Conservation (phyloP, 2,888 invertebrate genomes). For the Trilocha varians region DNA sequence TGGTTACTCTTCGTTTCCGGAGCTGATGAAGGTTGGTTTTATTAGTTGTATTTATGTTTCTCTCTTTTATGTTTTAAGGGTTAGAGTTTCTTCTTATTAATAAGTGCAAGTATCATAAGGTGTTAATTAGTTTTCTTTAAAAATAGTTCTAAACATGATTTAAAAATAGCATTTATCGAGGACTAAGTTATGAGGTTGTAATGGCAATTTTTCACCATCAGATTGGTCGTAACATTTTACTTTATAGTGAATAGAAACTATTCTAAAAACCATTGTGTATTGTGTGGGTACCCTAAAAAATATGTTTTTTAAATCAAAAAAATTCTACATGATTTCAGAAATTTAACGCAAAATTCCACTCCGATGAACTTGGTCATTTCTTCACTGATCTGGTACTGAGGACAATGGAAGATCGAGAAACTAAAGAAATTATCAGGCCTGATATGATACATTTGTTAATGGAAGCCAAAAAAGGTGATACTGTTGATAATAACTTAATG, state of each 20-base stretch:
- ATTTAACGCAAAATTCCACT: conserved; percentile 36
- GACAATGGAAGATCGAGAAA: conserved; percentile 56
- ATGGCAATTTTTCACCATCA: neutral
- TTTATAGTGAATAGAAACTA: neutral
- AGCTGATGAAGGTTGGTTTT: conserved; percentile 16
- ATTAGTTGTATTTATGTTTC: neutral
- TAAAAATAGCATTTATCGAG: too few species aligned
- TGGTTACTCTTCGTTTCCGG: conserved; percentile 17
- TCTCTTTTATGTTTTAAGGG: too few species aligned
- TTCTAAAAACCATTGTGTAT: neutral
- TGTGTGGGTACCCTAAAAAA: neutral
- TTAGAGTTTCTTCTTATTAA: too few species aligned
- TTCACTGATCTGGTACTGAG: conserved; percentile 46
- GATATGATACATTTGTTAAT: conserved; percentile 72
- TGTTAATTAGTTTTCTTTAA: too few species aligned
- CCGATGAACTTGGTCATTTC: conserved; percentile 33
- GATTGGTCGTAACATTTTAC: neutral
- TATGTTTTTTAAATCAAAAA: neutral
- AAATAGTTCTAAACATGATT: too few species aligned
- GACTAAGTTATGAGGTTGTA: neutral
- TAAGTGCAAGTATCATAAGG: too few species aligned
- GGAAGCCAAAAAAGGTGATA: conserved; percentile 26
- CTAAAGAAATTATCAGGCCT: conserved; percentile 53
- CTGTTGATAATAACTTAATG: neutral
- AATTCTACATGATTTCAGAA: conserved; percentile 21